Conservation (phyloP, 2,113 vertebrate species). For the Corythaixoides concolor region DNA sequence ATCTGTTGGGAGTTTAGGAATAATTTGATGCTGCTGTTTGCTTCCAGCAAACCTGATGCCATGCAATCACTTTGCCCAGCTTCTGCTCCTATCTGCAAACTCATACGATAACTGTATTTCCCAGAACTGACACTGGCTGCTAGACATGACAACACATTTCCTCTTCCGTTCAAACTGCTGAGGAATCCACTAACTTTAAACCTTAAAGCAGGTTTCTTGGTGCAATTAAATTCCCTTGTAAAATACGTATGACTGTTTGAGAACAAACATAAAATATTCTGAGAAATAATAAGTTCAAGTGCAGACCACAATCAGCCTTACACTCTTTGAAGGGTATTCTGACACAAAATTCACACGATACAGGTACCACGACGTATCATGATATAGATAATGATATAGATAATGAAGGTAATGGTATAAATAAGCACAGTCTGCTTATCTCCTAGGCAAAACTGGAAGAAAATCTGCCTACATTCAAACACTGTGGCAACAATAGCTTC, state of each 20-base stretch:
- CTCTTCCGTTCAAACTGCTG: background rate
- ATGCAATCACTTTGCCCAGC: background rate
- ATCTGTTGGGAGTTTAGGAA: background rate
- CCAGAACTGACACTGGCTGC: background rate
- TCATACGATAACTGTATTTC: background rate
- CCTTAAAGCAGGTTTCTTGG: background rate
- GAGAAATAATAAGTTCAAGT: background rate
- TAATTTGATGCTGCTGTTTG: background rate
- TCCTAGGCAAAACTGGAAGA: background rate
- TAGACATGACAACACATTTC: background rate
- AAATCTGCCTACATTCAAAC: background rate
- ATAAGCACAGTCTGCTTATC: background rate
- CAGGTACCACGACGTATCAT: fast-evolving
- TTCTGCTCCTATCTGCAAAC: background rate
- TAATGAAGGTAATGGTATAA: background rate
- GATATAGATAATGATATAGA: background rate
- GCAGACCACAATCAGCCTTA: background rate
- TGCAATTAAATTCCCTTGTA: background rate
- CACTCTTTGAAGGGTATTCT: background rate
- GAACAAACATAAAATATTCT: background rate
- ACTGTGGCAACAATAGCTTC: background rate
- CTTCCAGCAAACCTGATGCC: background rate
- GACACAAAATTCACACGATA: background rate
- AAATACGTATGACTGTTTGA: background rate
- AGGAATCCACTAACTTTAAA: background rate